These are phyloP conservation scores for Anthonomus grandis DNA, from an alignment of 1,140 invertebrate genomes.

Conservation along the genomic window DNA sequence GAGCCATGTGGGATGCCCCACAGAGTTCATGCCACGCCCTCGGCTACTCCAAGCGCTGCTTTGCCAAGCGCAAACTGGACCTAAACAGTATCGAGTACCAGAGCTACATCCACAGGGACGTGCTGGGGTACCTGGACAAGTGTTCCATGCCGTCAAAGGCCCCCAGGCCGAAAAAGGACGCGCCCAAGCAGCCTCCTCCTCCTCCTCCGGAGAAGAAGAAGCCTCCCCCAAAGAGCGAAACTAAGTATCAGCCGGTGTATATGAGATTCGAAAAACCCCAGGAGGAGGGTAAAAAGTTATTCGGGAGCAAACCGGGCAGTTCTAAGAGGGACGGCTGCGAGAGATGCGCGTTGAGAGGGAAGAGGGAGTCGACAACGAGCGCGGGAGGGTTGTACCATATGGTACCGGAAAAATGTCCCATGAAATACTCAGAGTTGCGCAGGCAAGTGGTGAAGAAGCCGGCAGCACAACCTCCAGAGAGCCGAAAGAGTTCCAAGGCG, in stretches of 20 bases:
- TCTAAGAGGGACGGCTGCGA: not conserved
- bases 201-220: too few species aligned
- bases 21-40: constrained; percentile 20
- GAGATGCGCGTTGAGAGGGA: too few species aligned
- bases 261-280: constrained; percentile 1
- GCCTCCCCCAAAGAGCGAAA: not conserved
- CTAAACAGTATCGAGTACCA: constrained; percentile 26
- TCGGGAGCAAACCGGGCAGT: not conserved
- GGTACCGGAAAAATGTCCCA: constrained; percentile 5
- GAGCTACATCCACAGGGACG: constrained; percentile 26
- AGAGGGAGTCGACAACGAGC: too few species aligned
- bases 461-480: not conserved
- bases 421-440: not conserved
- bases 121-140: constrained; percentile 24
- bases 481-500: not conserved
- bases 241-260: not conserved
- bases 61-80: constrained; percentile 19
- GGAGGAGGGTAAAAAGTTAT: not conserved
- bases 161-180: constrained; percentile 9
- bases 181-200: not conserved
- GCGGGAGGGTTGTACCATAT: not conserved
- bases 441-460: not conserved
- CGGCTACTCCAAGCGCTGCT: not conserved
- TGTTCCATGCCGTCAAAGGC: constrained; percentile 17
- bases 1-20: constrained; percentile 32